Percentiles rank a stretch among this genome's conserved stretches.
These are phyloP conservation scores for Altica lythri DNA, from an alignment of 2,888 invertebrate genomes.

Conservation along the genomic window DNA sequence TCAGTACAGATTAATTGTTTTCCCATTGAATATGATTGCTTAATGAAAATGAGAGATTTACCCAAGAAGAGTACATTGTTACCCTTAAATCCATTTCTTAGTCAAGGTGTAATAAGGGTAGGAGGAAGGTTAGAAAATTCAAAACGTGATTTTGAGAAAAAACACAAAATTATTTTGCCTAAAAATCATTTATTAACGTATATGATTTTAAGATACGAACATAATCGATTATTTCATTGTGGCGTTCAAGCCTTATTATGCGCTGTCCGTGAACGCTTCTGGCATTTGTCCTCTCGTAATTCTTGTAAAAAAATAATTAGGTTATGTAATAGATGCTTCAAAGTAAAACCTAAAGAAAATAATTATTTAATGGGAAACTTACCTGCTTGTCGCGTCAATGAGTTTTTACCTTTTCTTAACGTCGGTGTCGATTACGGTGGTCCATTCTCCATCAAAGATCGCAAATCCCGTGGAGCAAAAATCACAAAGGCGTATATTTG, in stretches of 20 bases:
- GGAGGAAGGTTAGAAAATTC: slow-evolving; percentile 24
- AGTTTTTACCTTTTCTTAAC: slow-evolving; percentile 37
- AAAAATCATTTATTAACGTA: slow-evolving; percentile 26
- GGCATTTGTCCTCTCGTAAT: slow-evolving; percentile 40
- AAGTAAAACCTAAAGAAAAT: slow-evolving; percentile 27
- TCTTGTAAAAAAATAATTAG: slow-evolving; percentile 32
- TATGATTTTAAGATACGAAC: slow-evolving; percentile 29
- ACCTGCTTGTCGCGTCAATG: slow-evolving; percentile 31
- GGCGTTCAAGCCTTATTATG: slow-evolving; percentile 29
- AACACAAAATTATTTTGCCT: slow-evolving; percentile 23
- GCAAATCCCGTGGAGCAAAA: slow-evolving; percentile 31
- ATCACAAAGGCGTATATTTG: slow-evolving; percentile 35
- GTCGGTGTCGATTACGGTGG: slow-evolving; percentile 42
- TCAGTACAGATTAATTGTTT: not conserved
- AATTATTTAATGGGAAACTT: slow-evolving; percentile 41
- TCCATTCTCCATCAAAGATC: slow-evolving; percentile 41
- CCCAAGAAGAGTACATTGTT: not conserved
- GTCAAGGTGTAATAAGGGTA: slow-evolving; percentile 18
- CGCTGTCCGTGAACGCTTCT: slow-evolving; percentile 37
- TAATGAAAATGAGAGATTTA: not conserved
- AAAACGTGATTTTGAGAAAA: slow-evolving; percentile 16
- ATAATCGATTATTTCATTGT: slow-evolving; percentile 27
- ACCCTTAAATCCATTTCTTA: slow-evolving; percentile 19
- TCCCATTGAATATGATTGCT: not conserved
- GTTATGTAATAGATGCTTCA: slow-evolving; percentile 38